Conservation (phyloP, 2,113 vertebrate species). For the Micromys minutus region DNA sequence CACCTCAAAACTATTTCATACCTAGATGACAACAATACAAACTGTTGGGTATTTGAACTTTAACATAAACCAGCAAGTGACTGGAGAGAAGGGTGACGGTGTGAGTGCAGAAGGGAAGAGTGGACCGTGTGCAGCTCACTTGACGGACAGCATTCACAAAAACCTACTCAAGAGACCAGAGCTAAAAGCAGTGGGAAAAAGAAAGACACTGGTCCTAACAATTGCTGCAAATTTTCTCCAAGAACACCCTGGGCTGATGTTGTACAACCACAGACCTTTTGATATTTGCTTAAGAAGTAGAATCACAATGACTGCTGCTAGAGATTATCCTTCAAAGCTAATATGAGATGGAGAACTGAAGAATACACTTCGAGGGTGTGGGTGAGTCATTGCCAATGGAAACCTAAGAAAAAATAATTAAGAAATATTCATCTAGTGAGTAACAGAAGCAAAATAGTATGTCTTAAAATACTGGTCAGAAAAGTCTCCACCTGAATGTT, state of each 20-base stretch:
- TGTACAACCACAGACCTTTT: background rate
- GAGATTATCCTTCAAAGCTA: background rate
- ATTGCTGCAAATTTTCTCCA: background rate
- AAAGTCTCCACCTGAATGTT: background rate
- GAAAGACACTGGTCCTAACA: background rate
- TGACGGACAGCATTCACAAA: background rate
- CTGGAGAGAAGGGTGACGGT: background rate
- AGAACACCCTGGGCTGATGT: background rate
- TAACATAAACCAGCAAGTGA: background rate
- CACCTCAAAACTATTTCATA: background rate
- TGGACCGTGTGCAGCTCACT: background rate
- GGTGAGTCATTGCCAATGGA: background rate
- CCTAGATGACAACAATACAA: background rate
- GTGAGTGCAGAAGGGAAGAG: rapidly evolving
- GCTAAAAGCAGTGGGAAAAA: background rate
- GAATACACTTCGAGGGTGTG: background rate
- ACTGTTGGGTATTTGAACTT: background rate
- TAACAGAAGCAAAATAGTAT: background rate
- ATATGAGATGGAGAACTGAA: background rate
- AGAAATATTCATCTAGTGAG: background rate
- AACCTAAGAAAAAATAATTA: background rate
- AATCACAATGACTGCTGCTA: background rate
- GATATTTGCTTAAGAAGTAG: background rate
- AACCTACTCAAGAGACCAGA: background rate
- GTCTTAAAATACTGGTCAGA: slow-evolving; percentile 4